Conservation (phyloP, 2,113 vertebrate genomes). For the Corythornis vintsioides region DNA sequence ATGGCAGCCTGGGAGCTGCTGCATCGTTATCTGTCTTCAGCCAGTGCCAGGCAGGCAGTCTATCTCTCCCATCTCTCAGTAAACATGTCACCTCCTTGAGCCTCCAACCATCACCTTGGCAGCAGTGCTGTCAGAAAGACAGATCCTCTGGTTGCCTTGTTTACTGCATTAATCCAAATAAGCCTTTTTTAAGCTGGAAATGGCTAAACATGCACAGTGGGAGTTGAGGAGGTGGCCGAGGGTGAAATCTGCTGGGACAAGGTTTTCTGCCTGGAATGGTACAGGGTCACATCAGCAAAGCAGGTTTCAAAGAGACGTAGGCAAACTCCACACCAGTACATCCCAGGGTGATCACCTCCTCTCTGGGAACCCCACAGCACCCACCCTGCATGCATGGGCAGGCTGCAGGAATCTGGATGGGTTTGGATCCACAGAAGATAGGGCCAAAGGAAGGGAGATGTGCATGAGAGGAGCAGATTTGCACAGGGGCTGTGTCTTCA, state of each 20-base stretch:
- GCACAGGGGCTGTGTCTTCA: rapidly evolving
- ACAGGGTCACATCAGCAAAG: background rate
- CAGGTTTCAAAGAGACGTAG: background rate
- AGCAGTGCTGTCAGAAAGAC: constrained; percentile 73
- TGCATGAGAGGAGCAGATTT: background rate
- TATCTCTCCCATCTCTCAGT: constrained; percentile 74
- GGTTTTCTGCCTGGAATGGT: background rate
- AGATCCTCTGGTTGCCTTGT: constrained; percentile 64
- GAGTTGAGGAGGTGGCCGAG: background rate
- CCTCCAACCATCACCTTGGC: constrained; percentile 69
- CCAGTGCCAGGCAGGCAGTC: constrained; percentile 61
- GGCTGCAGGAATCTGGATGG: background rate
- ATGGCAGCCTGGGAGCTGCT: background rate
- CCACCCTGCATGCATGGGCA: background rate
- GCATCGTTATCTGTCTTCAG: constrained; percentile 43
- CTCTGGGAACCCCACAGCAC: background rate
- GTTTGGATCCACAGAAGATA: rapidly evolving
- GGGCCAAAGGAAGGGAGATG: background rate
- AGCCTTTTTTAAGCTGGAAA: constrained; percentile 25
- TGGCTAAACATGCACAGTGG: background rate
- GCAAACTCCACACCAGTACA: rapidly evolving
- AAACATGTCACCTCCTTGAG: constrained; percentile 69
- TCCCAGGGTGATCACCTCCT: rapidly evolving
- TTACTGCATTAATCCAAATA: constrained; percentile 56
- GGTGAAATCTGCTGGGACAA: rapidly evolving